Evolutionary conservation across 64 coral and sea anemone genomes (phyloP).

Genomic region (Actinia equina): DNA sequence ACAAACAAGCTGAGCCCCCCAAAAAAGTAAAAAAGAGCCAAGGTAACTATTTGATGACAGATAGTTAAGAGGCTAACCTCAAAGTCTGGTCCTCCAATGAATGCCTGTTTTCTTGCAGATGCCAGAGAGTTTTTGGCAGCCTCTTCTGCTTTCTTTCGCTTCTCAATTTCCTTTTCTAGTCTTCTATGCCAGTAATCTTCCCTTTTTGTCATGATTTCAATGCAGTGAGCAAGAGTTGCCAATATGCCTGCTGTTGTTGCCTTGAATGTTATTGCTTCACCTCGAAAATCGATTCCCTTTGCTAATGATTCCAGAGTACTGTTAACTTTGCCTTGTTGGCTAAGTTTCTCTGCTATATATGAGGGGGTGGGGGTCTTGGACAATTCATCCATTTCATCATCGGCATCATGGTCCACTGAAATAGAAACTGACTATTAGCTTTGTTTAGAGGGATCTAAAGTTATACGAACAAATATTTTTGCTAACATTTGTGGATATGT

Average conservation of each 20-base stretch:
- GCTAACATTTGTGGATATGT: no score
- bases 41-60: no score
- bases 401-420: conserved; percentile 91
- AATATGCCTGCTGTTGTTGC: conserved; percentile 92
- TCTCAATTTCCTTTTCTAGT: conserved; percentile 95
- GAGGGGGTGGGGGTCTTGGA: conserved; percentile 89
- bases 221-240: conserved; percentile 86
- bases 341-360: conserved; percentile 51
- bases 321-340: conserved; percentile 34
- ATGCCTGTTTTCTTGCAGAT: conserved; percentile 90
- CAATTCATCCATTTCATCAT: conserved; percentile 99
- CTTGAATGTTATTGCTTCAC: conserved; percentile 95
- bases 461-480: no score
- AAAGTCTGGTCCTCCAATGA: conserved; percentile 97
- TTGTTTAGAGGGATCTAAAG: background rate
- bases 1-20: no score
- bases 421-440: background rate
- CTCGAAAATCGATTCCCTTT: conserved; percentile 88
- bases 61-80: conserved; percentile 43
- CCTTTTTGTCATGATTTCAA: conserved; percentile 92
- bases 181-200: conserved; percentile 93
- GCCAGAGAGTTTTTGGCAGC: conserved; percentile 61
- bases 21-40: no score
- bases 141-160: conserved; percentile 81
- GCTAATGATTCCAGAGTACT: conserved; percentile 45